Conservation (phyloP, 1,140 invertebrate species). For the Pseudomyrmex sp. region DNA sequence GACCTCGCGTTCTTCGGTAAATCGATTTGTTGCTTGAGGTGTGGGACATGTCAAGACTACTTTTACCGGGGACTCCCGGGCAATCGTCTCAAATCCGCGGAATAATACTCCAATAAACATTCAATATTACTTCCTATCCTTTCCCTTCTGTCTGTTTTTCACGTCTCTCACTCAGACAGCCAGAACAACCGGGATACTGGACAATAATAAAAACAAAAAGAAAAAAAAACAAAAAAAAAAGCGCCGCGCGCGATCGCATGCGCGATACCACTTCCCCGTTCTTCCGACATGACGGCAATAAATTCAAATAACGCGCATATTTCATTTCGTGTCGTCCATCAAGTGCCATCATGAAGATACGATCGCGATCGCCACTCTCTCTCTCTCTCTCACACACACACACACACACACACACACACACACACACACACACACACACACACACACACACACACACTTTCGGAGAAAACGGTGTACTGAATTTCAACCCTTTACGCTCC, state of each 20-base stretch:
- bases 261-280: slow-evolving; percentile 7
- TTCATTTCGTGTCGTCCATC: slow-evolving; percentile 55
- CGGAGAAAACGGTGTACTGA: slow-evolving; percentile 40
- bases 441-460: neutral
- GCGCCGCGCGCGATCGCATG: slow-evolving; percentile 22
- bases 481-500: slow-evolving; percentile 45
- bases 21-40: slow-evolving; percentile 34
- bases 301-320: slow-evolving; percentile 58
- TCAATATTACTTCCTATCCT: slow-evolving; percentile 17
- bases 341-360: slow-evolving; percentile 52
- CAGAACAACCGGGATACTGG: slow-evolving; percentile 25
- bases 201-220: slow-evolving; percentile 8
- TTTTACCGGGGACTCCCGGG: neutral
- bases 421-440: no score
- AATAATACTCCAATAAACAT: slow-evolving; percentile 29
- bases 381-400: no score
- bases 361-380: slow-evolving; percentile 45
- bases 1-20: neutral
- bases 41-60: slow-evolving; percentile 17
- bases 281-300: slow-evolving; percentile 41
- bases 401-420: neutral
- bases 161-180: neutral
- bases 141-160: slow-evolving; percentile 14
- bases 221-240: slow-evolving; percentile 38
- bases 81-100: slow-evolving; percentile 20